phyloP scores from a whole-genome alignment of 2,797 vertebrate species.

The Falco biarmicus region DNA sequence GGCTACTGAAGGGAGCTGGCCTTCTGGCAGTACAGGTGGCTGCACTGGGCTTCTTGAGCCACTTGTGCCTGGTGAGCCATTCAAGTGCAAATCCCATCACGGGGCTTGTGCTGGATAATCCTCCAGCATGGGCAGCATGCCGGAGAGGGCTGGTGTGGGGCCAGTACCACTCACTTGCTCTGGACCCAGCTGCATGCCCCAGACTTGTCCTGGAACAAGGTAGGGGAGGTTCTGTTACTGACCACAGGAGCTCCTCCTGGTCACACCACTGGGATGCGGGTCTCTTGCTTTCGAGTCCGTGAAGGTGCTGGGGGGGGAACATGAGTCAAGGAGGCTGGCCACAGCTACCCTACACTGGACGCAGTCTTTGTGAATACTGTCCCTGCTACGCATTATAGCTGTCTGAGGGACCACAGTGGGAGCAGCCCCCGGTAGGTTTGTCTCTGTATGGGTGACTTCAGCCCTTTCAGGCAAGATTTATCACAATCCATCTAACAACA shows the following conservation, averaged over 20 bases:
- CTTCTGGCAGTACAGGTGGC: background rate
- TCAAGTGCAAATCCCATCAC: background rate
- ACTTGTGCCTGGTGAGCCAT: background rate
- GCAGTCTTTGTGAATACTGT: background rate
- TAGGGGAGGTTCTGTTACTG: background rate
- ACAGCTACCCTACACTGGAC: background rate
- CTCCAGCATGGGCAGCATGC: background rate
- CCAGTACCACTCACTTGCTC: background rate
- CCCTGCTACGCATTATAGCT: background rate
- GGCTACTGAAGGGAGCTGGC: background rate
- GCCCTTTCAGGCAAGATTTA: background rate
- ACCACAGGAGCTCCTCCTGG: background rate
- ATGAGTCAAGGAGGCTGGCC: background rate
- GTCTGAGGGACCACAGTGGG: background rate
- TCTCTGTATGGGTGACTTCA: background rate
- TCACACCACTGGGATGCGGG: accelerated
- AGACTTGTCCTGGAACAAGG: background rate
- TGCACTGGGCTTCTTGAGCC: background rate
- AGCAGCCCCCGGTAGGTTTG: background rate
- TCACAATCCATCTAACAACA: background rate
- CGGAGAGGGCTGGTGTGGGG: background rate
- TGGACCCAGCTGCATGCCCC: background rate
- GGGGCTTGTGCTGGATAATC: background rate
- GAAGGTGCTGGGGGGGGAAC: background rate
- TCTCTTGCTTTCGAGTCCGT: background rate